phyloP scores from a whole-genome alignment of 2,888 invertebrate genomes.

The Eupithecia subumbrata region DNA sequence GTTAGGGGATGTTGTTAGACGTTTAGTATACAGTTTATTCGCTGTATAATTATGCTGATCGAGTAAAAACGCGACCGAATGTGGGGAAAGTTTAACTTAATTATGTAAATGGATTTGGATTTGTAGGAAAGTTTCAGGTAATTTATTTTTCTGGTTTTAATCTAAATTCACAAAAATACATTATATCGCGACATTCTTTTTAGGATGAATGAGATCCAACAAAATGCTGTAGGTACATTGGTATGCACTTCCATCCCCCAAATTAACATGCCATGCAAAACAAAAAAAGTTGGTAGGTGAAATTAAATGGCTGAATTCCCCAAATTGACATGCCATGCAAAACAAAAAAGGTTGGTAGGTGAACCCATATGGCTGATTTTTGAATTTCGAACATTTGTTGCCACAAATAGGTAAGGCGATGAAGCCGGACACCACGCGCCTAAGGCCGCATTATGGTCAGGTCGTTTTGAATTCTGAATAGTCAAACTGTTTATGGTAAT shows the following conservation, averaged over 20 bases:
- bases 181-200: background rate
- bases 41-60: conserved; percentile 22
- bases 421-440: background rate
- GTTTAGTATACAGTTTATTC: conserved; percentile 24
- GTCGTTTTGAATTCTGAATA: conserved; percentile 11
- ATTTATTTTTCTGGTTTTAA: background rate
- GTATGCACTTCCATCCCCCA: background rate
- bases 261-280: no score
- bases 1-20: conserved; percentile 26
- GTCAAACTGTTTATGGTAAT: conserved; percentile 29
- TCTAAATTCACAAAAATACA: background rate
- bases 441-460: background rate
- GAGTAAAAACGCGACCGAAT: conserved; percentile 15
- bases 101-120: conserved; percentile 9
- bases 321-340: no score
- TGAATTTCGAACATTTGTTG: background rate
- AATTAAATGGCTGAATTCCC: no score
- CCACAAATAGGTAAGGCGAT: background rate
- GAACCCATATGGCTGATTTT: background rate
- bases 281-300: background rate
- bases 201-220: background rate
- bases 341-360: background rate
- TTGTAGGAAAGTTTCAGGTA: background rate
- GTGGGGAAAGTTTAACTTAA: conserved; percentile 4
- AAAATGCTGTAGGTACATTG: background rate